Base-by-base conservation (phyloP, 2,888 invertebrate genomes). In the Cheilosia vulpina region DNA sequence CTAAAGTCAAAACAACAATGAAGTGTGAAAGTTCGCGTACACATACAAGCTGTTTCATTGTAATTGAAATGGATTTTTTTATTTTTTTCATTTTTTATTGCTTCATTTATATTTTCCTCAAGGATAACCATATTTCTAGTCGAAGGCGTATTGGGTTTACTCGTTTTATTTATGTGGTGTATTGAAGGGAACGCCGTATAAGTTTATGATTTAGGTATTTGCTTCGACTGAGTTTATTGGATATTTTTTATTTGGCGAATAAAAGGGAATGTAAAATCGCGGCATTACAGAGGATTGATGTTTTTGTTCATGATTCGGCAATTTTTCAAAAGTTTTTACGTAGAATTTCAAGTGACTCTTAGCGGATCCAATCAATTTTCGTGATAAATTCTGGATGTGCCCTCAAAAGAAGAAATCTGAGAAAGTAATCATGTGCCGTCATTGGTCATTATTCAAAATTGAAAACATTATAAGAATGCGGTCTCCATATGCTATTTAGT, bases 141-240 rank as follows among this genome's bases (percentile, higher is more conserved):
- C 43, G 60, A 72, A 41, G 27, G 41, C 52, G 58, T 60, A 17
- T 50, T 52, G 27, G 24, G 34, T 34, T 43, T 45, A 4, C 17
- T 57, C 45, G 31, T 52, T 24, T 65, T 65, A 65, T 75, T 47
- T 75, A 57, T 50, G 27, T 38, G 13, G 1, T 38, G 31, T 43
- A 34, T 41, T 57, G 45, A 50, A 34, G 45, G 52, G 69, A 52
- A 66, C 3, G 38, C 13, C 76, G 69, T 76, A 65, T 76, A 81
- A 77, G 53, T 77, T 82, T 77, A 82, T 71, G 81, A 77, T 71
- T 82, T 65, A 38, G 38, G 38, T 38, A 66, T 71, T 71, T 66
- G 71, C 58, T 81, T 71, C 63, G 69, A 52, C 69, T 69, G 76
- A 71, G 69, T 76, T 81, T 76, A 82, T 71, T 65, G 71, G 41